Evolutionary conservation across 2,113 vertebrate genomes (phyloP).

Genomic region (Irena cyanogastra): DNA sequence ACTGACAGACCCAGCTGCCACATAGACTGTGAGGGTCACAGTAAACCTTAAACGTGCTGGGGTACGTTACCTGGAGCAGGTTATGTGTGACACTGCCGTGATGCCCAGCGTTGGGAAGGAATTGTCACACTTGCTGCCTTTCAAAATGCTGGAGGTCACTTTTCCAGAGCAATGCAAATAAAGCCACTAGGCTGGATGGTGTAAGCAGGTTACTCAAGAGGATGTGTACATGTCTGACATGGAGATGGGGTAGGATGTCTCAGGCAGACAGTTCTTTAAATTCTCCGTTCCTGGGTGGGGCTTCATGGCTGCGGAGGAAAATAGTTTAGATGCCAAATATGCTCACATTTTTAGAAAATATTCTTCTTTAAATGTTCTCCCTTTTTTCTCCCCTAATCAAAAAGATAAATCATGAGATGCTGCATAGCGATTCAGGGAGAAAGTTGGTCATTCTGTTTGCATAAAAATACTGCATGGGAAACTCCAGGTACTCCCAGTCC

Average conservation of each 20-base stretch:
- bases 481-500: neutral
- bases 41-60: neutral
- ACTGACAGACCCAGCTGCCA: neutral
- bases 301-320: neutral
- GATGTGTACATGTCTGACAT: neutral
- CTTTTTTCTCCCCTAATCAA: neutral
- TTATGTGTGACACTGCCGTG: neutral
- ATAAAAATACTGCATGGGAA: neutral
- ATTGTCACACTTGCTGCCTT: neutral
- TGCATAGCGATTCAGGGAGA: neutral
- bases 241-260: neutral
- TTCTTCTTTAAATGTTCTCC: neutral
- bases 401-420: neutral
- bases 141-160: neutral
- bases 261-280: neutral
- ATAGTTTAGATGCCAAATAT: neutral
- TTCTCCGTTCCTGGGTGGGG: neutral
- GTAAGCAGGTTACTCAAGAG: neutral
- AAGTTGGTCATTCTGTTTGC: neutral
- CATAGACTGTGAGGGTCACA: neutral
- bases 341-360: neutral
- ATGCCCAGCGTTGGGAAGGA: fast-evolving
- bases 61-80: neutral
- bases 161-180: neutral
- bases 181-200: neutral